phyloP scores from a whole-genome alignment of 35 echinoderm and acorn worm species.

The Ophiothrix spiculata region DNA sequence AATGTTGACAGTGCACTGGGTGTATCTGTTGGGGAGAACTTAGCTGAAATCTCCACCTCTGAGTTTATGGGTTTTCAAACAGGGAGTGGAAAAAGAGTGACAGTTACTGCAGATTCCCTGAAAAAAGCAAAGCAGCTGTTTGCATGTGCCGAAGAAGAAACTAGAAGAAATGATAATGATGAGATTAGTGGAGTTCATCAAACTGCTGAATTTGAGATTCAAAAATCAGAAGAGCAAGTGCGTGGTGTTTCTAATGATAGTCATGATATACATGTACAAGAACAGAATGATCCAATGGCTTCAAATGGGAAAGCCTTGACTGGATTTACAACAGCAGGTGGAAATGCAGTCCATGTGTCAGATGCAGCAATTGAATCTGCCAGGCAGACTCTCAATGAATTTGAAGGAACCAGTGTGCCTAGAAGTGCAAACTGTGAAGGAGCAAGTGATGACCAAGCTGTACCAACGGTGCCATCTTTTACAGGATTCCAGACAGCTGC shows the following conservation, averaged over 20 bases:
- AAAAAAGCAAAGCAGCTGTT: conserved; percentile 41
- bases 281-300: too few species aligned
- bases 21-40: too few species aligned
- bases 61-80: conserved; percentile 56
- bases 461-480: background rate
- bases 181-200: background rate
- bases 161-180: background rate
- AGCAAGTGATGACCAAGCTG: background rate
- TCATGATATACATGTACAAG: too few species aligned
- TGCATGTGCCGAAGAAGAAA: background rate
- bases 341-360: conserved; percentile 14
- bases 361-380: background rate
- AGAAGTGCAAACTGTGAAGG: background rate
- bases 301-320: too few species aligned
- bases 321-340: conserved; percentile 16
- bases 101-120: conserved; percentile 41
- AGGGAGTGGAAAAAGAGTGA: conserved; percentile 40
- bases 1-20: too few species aligned
- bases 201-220: too few species aligned
- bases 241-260: too few species aligned
- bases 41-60: too few species aligned
- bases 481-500: conserved; percentile 56
- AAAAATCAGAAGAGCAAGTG: too few species aligned
- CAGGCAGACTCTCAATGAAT: background rate
- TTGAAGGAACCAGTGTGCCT: background rate